Percentiles rank a stretch among this genome's conserved stretches.
These are phyloP conservation scores for Pseudomyrmex dendroicus DNA, from an alignment of 1,140 invertebrate species.

Conservation along the genomic window DNA sequence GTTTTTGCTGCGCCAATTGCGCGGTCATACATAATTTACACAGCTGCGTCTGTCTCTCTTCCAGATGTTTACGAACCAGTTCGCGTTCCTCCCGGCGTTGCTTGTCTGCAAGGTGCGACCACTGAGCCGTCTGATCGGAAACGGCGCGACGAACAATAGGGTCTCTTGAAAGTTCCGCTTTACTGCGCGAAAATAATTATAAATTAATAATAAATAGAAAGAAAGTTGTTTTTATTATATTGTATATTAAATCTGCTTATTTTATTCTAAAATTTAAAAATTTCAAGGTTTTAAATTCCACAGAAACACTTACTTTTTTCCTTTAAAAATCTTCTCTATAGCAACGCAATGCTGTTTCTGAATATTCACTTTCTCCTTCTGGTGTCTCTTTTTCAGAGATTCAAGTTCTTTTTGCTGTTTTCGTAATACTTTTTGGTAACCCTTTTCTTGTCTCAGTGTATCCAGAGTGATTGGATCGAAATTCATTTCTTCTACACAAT, in stretches of 20 bases:
- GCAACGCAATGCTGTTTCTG: slow-evolving; percentile 98
- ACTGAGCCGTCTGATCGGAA: slow-evolving; percentile 95
- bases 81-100: slow-evolving; percentile 97
- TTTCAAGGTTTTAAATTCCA: not conserved
- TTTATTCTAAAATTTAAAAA: not conserved
- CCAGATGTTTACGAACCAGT: slow-evolving; percentile 91
- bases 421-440: slow-evolving; percentile 96
- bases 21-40: slow-evolving; percentile 94
- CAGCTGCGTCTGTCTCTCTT: slow-evolving; percentile 94
- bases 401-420: slow-evolving; percentile 99
- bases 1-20: slow-evolving; percentile 95
- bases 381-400: slow-evolving; percentile 95
- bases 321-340: slow-evolving; percentile 97
- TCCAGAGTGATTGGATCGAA: slow-evolving; percentile 97
- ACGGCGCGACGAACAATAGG: slow-evolving; percentile 92
- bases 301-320: slow-evolving; percentile 91
- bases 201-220: too few relatives aligned
- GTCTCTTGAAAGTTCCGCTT: slow-evolving; percentile 92
- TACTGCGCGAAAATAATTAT: slow-evolving; percentile 85
- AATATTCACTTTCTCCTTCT: slow-evolving; percentile 95
- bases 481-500: slow-evolving; percentile 88
- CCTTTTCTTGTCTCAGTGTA: slow-evolving; percentile 95
- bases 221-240: too few relatives aligned
- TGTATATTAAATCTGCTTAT: not conserved
- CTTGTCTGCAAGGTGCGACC: slow-evolving; percentile 95